Percentiles rank a stretch among this genome's conserved stretches.
Evolutionary conservation across 2,113 vertebrate genomes (phyloP).

Genomic region (Cyphomyrus plagiostoma): DNA sequence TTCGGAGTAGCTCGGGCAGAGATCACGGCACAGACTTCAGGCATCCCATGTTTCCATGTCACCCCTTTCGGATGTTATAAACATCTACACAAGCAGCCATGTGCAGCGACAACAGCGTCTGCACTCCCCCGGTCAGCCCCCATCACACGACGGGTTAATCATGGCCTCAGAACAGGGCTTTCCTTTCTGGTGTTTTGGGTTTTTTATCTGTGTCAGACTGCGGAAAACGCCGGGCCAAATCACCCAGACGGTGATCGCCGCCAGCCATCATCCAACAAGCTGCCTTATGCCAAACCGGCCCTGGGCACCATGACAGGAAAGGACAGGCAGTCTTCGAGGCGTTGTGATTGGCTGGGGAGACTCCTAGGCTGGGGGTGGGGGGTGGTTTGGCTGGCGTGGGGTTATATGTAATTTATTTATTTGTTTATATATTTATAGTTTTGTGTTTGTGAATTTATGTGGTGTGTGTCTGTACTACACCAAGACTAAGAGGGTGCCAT

Average conservation of each 20-base stretch:
- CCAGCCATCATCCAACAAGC: not conserved
- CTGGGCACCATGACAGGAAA: conserved; percentile 5
- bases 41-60: not conserved
- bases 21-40: not conserved
- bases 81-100: not conserved
- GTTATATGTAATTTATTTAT: not conserved
- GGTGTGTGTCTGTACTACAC: conserved; percentile 19
- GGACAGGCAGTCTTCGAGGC: not conserved
- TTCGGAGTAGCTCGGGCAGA: not conserved
- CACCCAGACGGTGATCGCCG: not conserved
- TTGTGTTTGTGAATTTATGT: not conserved
- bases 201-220: not conserved
- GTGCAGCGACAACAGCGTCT: not conserved
- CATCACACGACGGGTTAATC: not conserved
- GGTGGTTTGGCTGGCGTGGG: not conserved
- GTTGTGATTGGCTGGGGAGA: conserved; percentile 17
- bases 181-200: not conserved
- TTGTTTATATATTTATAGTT: not conserved
- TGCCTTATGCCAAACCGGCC: not conserved
- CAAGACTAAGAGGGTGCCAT: not conserved
- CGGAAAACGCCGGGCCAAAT: not conserved
- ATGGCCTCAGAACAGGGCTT: not conserved
- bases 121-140: too few relatives aligned
- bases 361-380: not conserved
- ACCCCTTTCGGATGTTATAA: not conserved